phyloP scores from a whole-genome alignment of 1,140 invertebrate species.

The Aporrectodea caliginosa region DNA sequence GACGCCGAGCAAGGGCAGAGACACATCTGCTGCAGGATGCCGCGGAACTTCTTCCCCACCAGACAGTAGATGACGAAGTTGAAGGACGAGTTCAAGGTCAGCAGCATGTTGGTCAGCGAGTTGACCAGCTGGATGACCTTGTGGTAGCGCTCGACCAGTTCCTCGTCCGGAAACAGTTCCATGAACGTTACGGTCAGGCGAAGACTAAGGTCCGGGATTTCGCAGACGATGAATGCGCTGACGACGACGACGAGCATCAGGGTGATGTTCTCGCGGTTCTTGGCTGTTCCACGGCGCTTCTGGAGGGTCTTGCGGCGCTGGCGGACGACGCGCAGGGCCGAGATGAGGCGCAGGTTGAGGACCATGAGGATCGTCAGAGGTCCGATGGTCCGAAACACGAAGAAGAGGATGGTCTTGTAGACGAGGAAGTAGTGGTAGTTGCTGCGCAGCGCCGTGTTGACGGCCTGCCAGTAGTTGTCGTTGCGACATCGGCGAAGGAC shows the following conservation, averaged over 20 bases:
- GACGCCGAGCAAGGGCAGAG: background rate
- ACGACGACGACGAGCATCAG: constrained; percentile 33
- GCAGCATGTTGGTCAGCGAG: constrained; percentile 26
- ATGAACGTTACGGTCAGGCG: constrained; percentile 24
- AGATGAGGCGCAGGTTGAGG: constrained; percentile 23
- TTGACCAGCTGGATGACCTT: background rate
- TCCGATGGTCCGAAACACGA: constrained; percentile 31
- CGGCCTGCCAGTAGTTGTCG: background rate
- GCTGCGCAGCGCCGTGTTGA: constrained; percentile 13
- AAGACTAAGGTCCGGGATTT: constrained; percentile 28
- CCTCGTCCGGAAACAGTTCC: background rate
- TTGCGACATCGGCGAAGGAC: background rate
- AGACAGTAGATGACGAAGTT: constrained; percentile 32
- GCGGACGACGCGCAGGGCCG: constrained; percentile 17
- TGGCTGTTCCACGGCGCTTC: background rate
- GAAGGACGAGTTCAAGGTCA: constrained; percentile 31
- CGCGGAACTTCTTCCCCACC: constrained; percentile 26
- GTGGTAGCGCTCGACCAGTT: background rate
- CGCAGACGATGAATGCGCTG: constrained; percentile 32
- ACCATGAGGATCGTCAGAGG: constrained; percentile 28
- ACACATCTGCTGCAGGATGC: constrained; percentile 16
- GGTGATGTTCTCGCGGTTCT: constrained; percentile 33
- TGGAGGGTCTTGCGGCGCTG: background rate
- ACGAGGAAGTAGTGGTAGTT: constrained; percentile 32
- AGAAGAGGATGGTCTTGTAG: constrained; percentile 33